These are phyloP conservation scores for Lepetodrilus schrolli DNA, from an alignment of 2,888 invertebrate species.

Conservation along the genomic window DNA sequence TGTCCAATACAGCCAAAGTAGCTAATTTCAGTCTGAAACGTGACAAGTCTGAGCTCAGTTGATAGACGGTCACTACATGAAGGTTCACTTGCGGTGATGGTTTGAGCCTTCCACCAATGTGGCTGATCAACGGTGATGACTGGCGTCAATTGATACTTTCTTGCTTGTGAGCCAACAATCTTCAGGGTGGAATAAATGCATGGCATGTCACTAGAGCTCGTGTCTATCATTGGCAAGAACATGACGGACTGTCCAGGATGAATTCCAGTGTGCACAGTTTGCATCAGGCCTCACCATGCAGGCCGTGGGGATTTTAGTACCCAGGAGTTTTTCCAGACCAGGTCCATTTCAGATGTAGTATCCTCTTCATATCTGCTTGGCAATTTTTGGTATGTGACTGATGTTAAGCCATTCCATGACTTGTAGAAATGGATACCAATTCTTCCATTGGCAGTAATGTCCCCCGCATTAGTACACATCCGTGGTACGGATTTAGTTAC, in stretches of 20 bases:
- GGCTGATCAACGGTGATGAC: constrained; percentile 55
- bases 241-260: neutral
- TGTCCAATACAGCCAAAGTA: constrained; percentile 51
- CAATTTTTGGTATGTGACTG: neutral
- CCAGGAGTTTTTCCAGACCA: constrained; percentile 15
- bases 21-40: constrained; percentile 47
- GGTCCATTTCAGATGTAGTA: neutral
- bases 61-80: constrained; percentile 31
- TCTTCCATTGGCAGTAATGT: no score
- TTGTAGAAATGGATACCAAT: neutral
- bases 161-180: constrained; percentile 31
- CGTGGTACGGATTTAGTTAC: no score
- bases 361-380: no score
- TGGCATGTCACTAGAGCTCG: constrained; percentile 41
- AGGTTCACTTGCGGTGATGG: constrained; percentile 29
- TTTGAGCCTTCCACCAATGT: constrained; percentile 43
- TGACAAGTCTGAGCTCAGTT: constrained; percentile 39
- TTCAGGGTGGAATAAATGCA: constrained; percentile 42
- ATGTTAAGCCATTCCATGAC: neutral
- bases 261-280: neutral
- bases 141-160: constrained; percentile 27
- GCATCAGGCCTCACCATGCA: neutral
- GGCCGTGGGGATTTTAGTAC: neutral
- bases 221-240: constrained; percentile 42
- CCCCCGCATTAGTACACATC: no score